Base-by-base conservation (phyloP, 1,140 invertebrate species). In the Panagrolaimus sp. region DNA sequence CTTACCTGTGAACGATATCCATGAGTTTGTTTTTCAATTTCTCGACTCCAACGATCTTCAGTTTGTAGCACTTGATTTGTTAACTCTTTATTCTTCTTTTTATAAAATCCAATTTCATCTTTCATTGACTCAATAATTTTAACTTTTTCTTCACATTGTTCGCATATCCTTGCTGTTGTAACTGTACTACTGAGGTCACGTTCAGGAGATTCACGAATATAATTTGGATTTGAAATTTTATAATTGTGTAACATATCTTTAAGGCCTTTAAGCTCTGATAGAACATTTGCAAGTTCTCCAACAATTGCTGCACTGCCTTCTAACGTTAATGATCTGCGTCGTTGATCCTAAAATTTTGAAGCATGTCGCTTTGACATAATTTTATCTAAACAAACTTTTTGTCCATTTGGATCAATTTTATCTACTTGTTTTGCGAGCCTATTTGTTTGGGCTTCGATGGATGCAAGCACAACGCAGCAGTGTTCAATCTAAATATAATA, bases 51-150 rank as follows among this genome's bases (percentile, higher is more conserved):
- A 5, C 79, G 68, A 38, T 81, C 80, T 62, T 82, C 79, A 13
- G 81, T 80, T 71, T 82, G 77, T 13, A 79, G 74, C 2, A 81
- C 72, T 64, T 83, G 81, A 27, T 80, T 78, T 2, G 78, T 81
- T 14, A 81, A 66, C 44, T 81, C 80, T 63, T 78, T 82, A 69
- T 81, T 81, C 66, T 82, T 81, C 78, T 82, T 80, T 61, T 81
- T 81, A 53, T 80, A 82, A 57, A 82, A 82, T 9, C 48, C 66
- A 62, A 81, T 80, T 44, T 82, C 80, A 14, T 82, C 62, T 47
- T 77, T 77, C 45, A 70, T 68, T n/a, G 68, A 43, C n/a, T 80
- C 76, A 43, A 81, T 75, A 42, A 47, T 63, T 27, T 68, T 44
- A 13, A 51, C 69, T 20, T 71, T 73, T 62, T 78, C 71, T 43